Base-by-base conservation (phyloP, 1,140 invertebrate species). In the Chironomus tepperi region DNA sequence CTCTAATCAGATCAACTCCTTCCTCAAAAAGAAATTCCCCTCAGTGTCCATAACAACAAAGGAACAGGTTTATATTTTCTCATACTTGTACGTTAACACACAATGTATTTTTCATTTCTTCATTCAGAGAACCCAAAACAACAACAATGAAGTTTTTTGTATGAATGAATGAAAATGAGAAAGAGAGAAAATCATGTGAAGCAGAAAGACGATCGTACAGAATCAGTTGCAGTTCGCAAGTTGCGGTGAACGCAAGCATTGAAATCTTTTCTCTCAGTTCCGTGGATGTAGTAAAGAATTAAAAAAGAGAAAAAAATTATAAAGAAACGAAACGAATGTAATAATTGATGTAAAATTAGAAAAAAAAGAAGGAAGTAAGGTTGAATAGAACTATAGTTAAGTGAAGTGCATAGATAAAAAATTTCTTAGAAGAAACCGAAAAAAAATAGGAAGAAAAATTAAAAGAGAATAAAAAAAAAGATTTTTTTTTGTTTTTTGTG, bases 201-300 rank as follows among this genome's bases (percentile, higher is more conserved):
- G 12, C 15, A n/a, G 12, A 12, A 57, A 57, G 65, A 21, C 65
- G 16, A 21, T 21, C 65, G 19, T 16, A 70, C 65, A 70, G 19
- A 70, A 70, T 70, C 19, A 70, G 65, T 70, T 70, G 19, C 16
- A 70, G 65, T 70, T 70, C 65, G 65, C 16, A 21, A 70, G 65
- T 70, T 21, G 65, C 19, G 19, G 65, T 18, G 19, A 70, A 18
- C 65, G 65, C 65, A 70, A 70, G 65, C 65, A 70, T 70, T 70
- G 65, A 70, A 70, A 70, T 70, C 65, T 70, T 57, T 70, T 21
- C 19, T 21, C 16, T 67, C 1, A 18, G 3, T 19, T 1, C 6
- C 19, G 65, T 19, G 47, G 3, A 57, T 57, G 12, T 57, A 15
- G 12, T 57, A 15, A 10, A 57, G n/a, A 57, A 3, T 57, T 47